Conservation (phyloP, 2,888 invertebrate genomes). For the Calameuta idolon region DNA sequence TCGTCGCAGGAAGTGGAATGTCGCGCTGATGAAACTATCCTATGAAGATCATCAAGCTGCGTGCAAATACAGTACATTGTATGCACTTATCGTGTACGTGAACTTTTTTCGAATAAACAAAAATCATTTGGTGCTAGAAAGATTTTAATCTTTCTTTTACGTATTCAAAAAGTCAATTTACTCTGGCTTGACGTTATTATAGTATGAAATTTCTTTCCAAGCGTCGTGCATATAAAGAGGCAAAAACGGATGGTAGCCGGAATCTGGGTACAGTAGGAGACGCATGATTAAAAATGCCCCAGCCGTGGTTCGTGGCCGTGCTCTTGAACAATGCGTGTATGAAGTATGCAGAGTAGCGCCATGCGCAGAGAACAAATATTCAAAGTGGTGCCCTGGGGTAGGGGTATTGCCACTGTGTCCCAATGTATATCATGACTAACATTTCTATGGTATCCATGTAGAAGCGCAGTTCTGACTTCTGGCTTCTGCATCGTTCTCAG, state of each 20-base stretch:
- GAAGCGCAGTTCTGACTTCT: neutral
- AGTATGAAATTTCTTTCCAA: neutral
- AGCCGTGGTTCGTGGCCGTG: constrained; percentile 20
- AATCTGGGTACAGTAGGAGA: constrained; percentile 15
- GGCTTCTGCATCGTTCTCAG: neutral
- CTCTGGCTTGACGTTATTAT: neutral
- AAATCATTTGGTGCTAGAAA: neutral
- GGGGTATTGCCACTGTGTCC: neutral
- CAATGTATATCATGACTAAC: neutral
- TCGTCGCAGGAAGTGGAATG: neutral
- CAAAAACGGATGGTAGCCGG: neutral
- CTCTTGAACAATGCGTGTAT: constrained; percentile 38
- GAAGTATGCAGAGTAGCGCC: constrained; percentile 31
- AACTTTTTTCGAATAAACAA: neutral
- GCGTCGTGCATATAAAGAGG: neutral
- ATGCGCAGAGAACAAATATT: constrained; percentile 24
- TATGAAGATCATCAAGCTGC: neutral
- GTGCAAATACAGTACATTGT: neutral
- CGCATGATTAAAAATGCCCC: constrained; percentile 42
- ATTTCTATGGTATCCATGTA: neutral
- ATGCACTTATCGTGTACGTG: neutral
- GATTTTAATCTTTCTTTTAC: neutral
- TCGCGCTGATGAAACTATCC: neutral
- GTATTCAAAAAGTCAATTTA: neutral
- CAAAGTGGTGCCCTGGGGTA: neutral